These are phyloP conservation scores for Anas bahamensis DNA, from an alignment of 2,797 vertebrate species.

Conservation along the genomic window DNA sequence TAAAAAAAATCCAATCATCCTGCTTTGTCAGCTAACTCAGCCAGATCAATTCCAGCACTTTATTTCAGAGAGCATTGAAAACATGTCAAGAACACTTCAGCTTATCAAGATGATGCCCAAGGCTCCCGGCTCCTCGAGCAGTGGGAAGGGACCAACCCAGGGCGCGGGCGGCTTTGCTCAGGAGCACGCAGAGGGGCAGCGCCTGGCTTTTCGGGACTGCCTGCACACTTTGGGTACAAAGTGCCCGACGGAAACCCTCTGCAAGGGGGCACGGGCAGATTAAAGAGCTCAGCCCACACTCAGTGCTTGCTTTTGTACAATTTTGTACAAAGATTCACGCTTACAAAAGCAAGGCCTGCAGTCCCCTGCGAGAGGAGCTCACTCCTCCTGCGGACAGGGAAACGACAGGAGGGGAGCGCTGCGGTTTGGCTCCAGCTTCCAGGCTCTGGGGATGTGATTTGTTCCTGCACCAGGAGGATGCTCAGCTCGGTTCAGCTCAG, in stretches of 20 bases:
- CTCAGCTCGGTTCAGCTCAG: not conserved
- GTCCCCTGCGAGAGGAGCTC: not conserved
- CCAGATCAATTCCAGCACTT: not conserved
- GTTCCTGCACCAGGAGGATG: not conserved
- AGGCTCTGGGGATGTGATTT: not conserved
- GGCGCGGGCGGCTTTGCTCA: too few relatives aligned
- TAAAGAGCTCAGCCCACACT: fast-evolving
- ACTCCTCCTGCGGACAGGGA: fast-evolving
- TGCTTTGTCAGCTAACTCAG: not conserved
- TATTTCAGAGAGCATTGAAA: not conserved
- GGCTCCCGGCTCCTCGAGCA: not conserved
- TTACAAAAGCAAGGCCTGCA: not conserved
- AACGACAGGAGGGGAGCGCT: not conserved
- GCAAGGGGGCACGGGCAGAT: too few relatives aligned
- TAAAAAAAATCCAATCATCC: not conserved
- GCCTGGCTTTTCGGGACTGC: not conserved
- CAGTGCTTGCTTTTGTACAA: too few relatives aligned
- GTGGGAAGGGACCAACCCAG: too few relatives aligned
- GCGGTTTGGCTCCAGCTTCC: not conserved
- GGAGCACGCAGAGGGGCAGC: fast-evolving
- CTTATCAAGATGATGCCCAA: not conserved
- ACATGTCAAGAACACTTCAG: not conserved
- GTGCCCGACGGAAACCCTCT: too few relatives aligned
- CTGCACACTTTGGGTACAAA: not conserved
- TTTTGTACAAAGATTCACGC: not conserved